phyloP scores from a whole-genome alignment of 2,113 vertebrate species.

The Malurus cyaneus region DNA sequence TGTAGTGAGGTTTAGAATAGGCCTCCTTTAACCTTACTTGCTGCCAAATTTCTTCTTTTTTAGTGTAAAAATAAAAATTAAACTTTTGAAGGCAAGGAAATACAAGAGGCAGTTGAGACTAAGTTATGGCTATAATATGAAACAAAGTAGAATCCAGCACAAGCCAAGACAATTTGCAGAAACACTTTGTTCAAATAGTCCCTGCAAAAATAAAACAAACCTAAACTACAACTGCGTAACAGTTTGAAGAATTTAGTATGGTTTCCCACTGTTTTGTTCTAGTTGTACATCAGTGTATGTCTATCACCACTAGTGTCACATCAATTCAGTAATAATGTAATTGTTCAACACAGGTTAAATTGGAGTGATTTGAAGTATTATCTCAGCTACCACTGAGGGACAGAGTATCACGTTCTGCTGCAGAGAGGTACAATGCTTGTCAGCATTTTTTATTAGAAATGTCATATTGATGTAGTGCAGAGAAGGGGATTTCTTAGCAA shows the following conservation, averaged over 20 bases:
- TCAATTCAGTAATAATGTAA: neutral
- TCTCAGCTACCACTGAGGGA: neutral
- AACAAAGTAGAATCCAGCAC: neutral
- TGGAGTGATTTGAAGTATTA: neutral
- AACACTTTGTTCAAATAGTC: neutral
- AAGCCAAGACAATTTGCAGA: neutral
- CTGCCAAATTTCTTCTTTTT: neutral
- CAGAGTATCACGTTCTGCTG: neutral
- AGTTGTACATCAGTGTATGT: neutral
- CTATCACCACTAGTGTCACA: neutral
- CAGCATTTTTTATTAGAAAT: neutral
- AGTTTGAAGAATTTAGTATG: neutral
- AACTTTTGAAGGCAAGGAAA: neutral
- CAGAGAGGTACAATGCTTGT: neutral
- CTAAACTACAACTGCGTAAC: neutral
- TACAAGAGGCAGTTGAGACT: neutral
- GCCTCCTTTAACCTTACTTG: neutral
- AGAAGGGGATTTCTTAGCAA: neutral
- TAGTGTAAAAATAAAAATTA: neutral
- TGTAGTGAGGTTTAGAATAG: neutral
- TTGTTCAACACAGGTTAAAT: neutral
- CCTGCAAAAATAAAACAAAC: neutral
- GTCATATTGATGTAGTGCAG: neutral
- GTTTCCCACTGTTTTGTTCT: neutral
- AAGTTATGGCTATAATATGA: neutral